A percentile compares a stretch with the other conserved stretches of the same genome.
phyloP scores from a whole-genome alignment of 2,113 vertebrate species.

The Sebastes schlegelii region DNA sequence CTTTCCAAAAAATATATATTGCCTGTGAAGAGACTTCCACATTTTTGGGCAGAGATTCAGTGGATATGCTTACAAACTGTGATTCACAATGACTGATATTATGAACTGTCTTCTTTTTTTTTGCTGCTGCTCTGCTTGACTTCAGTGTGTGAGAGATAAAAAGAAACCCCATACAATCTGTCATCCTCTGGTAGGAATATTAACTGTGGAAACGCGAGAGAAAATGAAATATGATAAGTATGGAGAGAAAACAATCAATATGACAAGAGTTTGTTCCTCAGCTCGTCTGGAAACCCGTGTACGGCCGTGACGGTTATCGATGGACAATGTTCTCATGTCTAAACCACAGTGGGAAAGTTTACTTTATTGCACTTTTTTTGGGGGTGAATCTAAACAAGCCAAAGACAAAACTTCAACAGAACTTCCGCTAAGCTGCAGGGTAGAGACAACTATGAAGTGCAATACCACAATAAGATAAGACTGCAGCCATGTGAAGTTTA shows the following conservation, averaged over 20 bases:
- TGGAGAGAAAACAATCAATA: conserved; percentile 59
- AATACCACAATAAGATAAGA: background rate
- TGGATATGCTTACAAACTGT: conserved; percentile 31
- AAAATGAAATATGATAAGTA: conserved; percentile 58
- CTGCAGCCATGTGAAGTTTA: background rate
- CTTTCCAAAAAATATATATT: conserved; percentile 64
- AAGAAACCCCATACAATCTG: conserved; percentile 38
- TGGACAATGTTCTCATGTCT: background rate
- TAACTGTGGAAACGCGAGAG: conserved; percentile 41
- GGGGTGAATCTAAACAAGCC: conserved; percentile 7
- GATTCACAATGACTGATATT: conserved; percentile 57
- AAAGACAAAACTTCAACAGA: conserved; percentile 24
- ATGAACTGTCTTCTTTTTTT: conserved; percentile 53
- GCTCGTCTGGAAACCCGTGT: conserved; percentile 38
- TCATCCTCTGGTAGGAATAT: conserved; percentile 50
- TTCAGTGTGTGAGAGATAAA: conserved; percentile 48
- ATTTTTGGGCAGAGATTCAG: conserved; percentile 42
- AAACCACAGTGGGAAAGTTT: background rate
- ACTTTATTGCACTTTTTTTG: background rate
- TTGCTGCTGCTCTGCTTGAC: conserved; percentile 46
- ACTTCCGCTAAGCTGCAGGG: background rate
- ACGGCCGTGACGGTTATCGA: conserved; percentile 6
- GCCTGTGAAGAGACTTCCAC: conserved; percentile 49
- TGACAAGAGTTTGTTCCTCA: conserved; percentile 18
- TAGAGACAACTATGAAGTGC: background rate